Evolutionary conservation across 2,888 invertebrate species (phyloP).

Genomic region (Nasonovia ribisnigri): DNA sequence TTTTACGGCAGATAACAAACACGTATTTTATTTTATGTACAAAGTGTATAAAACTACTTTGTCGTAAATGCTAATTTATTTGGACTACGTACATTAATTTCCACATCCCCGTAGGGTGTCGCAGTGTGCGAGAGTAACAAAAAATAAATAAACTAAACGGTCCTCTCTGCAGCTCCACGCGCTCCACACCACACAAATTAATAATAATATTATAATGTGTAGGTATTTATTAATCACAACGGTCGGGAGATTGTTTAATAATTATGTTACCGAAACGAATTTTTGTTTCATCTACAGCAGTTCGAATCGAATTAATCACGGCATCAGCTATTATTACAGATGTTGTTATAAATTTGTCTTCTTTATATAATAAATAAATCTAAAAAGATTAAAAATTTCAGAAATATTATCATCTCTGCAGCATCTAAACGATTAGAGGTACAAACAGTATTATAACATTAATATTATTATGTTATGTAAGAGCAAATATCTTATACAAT

Average conservation of each 20-base stretch:
- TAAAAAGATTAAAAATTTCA: not conserved
- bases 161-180: not conserved
- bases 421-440: not conserved
- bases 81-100: slow-evolving; percentile 53
- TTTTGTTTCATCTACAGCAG: not conserved
- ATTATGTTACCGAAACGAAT: slow-evolving; percentile 21
- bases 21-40: slow-evolving; percentile 26
- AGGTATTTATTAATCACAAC: not conserved
- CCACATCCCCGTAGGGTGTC: slow-evolving; percentile 40
- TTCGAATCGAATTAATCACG: not conserved
- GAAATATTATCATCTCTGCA: not conserved
- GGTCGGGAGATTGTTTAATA: not conserved
- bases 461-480: not conserved
- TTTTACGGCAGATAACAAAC: slow-evolving; percentile 37
- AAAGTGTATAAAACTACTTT: slow-evolving; percentile 20
- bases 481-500: not conserved
- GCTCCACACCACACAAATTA: not conserved
- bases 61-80: slow-evolving; percentile 64
- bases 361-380: not conserved
- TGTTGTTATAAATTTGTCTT: not conserved
- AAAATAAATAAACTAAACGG: not conserved
- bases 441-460: not conserved
- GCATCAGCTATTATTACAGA: not conserved
- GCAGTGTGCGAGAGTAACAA: not conserved
- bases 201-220: not conserved